A percentile compares a stretch with the other conserved stretches of the same genome.
Evolutionary conservation across 2,113 vertebrate species (phyloP).

Genomic region (Tetrax tetrax): DNA sequence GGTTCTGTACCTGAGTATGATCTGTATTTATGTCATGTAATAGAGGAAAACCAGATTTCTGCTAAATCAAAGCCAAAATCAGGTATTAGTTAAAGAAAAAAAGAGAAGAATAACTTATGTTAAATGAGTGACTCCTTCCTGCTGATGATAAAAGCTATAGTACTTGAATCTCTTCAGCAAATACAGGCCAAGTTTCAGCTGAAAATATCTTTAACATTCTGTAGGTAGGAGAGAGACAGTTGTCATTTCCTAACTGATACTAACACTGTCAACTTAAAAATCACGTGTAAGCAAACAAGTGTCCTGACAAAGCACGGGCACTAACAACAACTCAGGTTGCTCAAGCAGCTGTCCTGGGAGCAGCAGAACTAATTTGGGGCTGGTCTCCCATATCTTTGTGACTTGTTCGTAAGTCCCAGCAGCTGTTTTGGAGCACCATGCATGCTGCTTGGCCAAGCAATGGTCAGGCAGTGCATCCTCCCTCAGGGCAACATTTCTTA

Average conservation of each 20-base stretch:
- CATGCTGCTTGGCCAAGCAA: neutral
- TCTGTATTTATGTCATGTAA: neutral
- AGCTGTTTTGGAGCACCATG: neutral
- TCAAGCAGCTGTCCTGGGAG: neutral
- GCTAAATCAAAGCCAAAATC: neutral
- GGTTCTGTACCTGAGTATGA: neutral
- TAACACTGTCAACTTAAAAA: neutral
- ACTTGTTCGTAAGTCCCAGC: neutral
- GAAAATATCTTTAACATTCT: constrained; percentile 1
- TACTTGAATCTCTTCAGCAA: neutral
- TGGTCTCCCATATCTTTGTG: neutral
- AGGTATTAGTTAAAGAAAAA: neutral
- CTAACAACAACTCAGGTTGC: neutral
- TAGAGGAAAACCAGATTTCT: neutral
- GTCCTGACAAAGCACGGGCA: neutral
- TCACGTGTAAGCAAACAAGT: neutral
- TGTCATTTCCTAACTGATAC: constrained; percentile 14
- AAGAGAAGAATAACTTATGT: neutral
- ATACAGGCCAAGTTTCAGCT: neutral
- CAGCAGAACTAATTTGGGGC: neutral
- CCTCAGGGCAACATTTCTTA: neutral
- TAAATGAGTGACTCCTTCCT: neutral
- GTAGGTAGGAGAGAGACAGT: neutral
- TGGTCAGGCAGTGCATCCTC: neutral
- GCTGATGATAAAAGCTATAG: neutral